Evolutionary conservation across 1,140 invertebrate genomes (phyloP), one percentile per base, ranked within the genome.

Genomic region (Lysiphlebus fabarum): DNA sequence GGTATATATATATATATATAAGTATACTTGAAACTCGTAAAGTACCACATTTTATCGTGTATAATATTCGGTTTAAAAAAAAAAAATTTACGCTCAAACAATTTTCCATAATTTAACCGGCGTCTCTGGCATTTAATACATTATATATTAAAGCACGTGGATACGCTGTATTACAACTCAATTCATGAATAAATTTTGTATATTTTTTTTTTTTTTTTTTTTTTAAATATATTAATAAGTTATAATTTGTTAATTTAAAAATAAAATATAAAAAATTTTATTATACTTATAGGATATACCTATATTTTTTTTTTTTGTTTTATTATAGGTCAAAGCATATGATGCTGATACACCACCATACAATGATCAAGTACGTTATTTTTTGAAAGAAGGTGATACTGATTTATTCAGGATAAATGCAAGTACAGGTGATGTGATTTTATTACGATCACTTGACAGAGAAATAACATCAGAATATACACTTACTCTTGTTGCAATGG

Each of bases 341-440:
- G 93, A 96, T 73, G 92, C 91, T 5, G 93, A 96, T 74, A 89
- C 90, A n/a, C 89, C 90, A 48, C 90, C 91, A 1, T 91, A 92
- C 74, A 95, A 94, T 74, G 87, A 90, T 59, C 87, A 92, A 77
- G 89, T 96, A 33, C 85, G 92, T 34, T 96, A 96, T 79, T 91
- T 94, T 70, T 86, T 96, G 59, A 95, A 95, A 71, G 92, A 95
- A 73, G 93, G 92, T 14, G 91, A 95, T 76, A 86, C 90, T 6
- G 90, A 92, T 74, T 79, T 93, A 56, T 96, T 93, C 75, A 85
- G 87, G 63, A 91, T 96, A 65, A 94, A 96, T 76, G 87, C 91
- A 9, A 91, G 89, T 10, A 92, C 89, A 36, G 94, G 93, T 8
- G 90, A 93, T 71, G 91, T 96, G 66, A 90, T 86, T 10, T 81